These are phyloP conservation scores for Phalera bucephala DNA, from an alignment of 2,888 invertebrate genomes.

Conservation along the genomic window DNA sequence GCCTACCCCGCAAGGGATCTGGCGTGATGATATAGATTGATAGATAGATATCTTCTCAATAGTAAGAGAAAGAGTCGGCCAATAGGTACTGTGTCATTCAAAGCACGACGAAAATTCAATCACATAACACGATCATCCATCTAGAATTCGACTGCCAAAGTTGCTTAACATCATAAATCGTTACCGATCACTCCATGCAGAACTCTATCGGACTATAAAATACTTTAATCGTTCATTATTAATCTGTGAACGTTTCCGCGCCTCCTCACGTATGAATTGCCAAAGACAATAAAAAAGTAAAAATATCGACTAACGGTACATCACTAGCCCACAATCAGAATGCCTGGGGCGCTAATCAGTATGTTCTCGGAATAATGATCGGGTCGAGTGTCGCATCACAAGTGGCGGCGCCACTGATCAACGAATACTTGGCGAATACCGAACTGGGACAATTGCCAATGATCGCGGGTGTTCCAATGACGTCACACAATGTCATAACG, in stretches of 20 bases:
- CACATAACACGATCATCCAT: no score
- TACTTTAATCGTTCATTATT: background rate
- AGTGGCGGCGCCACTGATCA: constrained; percentile 35
- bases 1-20: no score
- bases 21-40: no score
- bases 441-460: constrained; percentile 65
- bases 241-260: background rate
- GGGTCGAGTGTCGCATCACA: constrained; percentile 5
- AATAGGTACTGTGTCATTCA: no score
- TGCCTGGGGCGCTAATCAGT: background rate
- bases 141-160: no score
- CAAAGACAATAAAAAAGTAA: background rate
- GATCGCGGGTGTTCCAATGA: constrained; percentile 40
- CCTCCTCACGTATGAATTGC: background rate
- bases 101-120: no score
- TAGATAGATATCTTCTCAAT: no score
- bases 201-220: no score
- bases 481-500: constrained; percentile 30
- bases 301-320: constrained; percentile 1
- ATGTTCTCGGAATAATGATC: constrained; percentile 2
- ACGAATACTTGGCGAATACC: constrained; percentile 34
- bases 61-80: no score
- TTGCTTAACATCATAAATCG: no score
- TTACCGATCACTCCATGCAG: no score
- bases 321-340: background rate